Conservation (phyloP, 2,113 vertebrate genomes). For the Leptobrachium leishanense region DNA sequence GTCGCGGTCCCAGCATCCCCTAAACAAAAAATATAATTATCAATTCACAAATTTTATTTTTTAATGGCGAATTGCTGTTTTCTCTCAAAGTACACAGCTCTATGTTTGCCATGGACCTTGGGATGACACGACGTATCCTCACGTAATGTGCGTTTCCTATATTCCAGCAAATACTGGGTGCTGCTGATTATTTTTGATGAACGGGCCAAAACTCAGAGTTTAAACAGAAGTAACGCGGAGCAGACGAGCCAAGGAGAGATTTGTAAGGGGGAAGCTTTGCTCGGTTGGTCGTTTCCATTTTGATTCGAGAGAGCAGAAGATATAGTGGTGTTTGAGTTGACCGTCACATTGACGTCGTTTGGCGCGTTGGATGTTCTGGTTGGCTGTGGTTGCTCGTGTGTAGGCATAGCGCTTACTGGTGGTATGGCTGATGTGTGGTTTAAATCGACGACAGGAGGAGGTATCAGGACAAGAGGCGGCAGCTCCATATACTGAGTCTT, state of each 20-base stretch:
- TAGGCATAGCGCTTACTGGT: neutral
- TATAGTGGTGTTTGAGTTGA: neutral
- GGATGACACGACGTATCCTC: neutral
- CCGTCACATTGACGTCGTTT: neutral
- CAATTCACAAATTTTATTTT: too few species aligned
- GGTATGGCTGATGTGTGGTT: neutral
- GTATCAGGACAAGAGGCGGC: slow-evolving; percentile 1
- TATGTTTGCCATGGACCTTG: neutral
- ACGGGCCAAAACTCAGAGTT: neutral
- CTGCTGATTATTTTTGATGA: too few species aligned
- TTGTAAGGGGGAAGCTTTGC: neutral
- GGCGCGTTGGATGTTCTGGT: neutral
- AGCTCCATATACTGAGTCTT: slow-evolving; percentile 1
- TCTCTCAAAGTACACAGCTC: too few species aligned
- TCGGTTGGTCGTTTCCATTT: neutral
- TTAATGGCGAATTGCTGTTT: too few species aligned
- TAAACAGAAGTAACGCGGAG: neutral
- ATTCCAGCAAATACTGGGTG: too few species aligned
- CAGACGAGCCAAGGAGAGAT: neutral
- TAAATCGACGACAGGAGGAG: neutral
- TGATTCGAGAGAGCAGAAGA: neutral
- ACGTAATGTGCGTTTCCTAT: neutral
- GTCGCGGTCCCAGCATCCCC: too few species aligned
- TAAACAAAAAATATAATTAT: too few species aligned
- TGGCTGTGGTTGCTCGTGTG: neutral